Percentiles rank a stretch among this genome's conserved stretches.
phyloP scores from a whole-genome alignment of 1,140 invertebrate genomes.

The Rhopalosiphum maidis region DNA sequence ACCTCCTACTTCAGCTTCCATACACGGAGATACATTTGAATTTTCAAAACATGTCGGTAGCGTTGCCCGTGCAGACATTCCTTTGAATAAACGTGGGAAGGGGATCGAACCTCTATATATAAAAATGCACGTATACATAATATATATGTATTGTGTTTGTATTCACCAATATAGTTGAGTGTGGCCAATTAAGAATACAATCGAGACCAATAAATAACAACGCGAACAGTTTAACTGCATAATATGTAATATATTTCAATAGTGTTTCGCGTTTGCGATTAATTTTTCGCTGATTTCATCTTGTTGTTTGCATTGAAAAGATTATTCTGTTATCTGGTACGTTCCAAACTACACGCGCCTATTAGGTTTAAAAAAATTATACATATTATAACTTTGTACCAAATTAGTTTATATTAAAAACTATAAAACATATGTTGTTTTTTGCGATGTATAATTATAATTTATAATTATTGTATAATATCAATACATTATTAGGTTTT shows the following conservation, averaged over 20 bases:
- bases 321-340: background rate
- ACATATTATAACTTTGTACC: background rate
- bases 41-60: constrained; percentile 34
- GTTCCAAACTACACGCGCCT: background rate
- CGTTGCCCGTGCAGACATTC: background rate
- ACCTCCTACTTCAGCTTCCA: background rate
- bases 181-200: constrained; percentile 17
- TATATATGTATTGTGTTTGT: constrained; percentile 4
- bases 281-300: constrained; percentile 24
- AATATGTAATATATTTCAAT: background rate
- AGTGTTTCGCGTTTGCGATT: background rate
- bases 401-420: background rate
- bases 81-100: background rate
- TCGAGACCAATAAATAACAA: constrained; percentile 39
- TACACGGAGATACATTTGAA: background rate
- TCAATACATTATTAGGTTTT: background rate
- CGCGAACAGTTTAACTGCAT: background rate
- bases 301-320: background rate
- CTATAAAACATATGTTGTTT: background rate
- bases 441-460: background rate
- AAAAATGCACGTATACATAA: background rate
- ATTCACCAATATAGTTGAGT: background rate
- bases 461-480: background rate
- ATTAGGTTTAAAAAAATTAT: background rate
- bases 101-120: background rate